Base-by-base conservation (phyloP, 2,113 vertebrate species). In the Dunckerocampus dactyliophorus region DNA sequence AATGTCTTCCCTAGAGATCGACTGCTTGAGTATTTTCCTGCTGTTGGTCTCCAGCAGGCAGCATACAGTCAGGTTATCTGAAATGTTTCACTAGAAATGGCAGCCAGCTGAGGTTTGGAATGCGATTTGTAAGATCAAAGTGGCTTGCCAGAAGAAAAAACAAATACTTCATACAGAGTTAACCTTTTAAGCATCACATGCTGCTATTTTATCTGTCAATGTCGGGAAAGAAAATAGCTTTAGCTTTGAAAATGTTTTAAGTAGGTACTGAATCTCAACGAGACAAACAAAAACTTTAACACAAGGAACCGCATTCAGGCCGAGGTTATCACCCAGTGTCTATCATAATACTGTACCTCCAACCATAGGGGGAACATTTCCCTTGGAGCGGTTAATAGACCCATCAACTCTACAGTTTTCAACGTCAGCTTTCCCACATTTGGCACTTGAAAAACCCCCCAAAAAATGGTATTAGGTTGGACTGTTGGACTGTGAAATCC, bases 191-290 rank as follows among this genome's bases (percentile, higher is more conserved):
- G 31, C 15, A 37, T 37, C 28, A 37, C 10, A 16, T 31, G 28
- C 50, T 12, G 16, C 37, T 9, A 19, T 54, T 54, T 54, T 19
- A 54, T 37, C 16, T 59, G 13, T 47, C 28, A 6, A 16, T 37
- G 20, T 21, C 19, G 54, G 39, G 49, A 57, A 58, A 46, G 20
- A 58, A 24, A 58, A 45, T 15, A 24, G 22, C 12, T 16, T 49
- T 6, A 57, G 48, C 51, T 59, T 17, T 16, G 52, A 28, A 58
- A 64, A 74, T 14, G 24, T 49, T 52, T 2, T 4, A 34, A 8
- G 8, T 17, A 15, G 28, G 21, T 21, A 21, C 7, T 19, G 0
- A 53, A 66, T 51, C 45, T 63, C 55, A 16, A 21, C 8, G 56
- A 65, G 20, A 62, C n/a, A 47, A 31, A 42, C 28, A 39, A 31